Conservation (phyloP, 1,140 invertebrate genomes). For the Scaptomyza graminum region DNA sequence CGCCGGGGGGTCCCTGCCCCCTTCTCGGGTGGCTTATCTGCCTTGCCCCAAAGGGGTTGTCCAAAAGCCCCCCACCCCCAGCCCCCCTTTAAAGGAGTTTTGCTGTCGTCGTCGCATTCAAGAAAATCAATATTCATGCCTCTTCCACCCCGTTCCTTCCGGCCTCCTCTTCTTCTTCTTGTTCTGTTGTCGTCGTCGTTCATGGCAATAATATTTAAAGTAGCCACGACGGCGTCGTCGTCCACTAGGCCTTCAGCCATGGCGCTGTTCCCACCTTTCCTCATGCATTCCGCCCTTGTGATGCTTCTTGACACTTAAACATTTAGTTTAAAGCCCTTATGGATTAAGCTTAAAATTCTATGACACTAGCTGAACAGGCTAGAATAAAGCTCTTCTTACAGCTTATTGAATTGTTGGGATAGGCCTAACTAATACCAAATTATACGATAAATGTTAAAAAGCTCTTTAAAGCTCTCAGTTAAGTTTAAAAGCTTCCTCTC, state of each 20-base stretch:
- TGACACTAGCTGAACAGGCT: constrained; percentile 7
- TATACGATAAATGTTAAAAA: too few species aligned
- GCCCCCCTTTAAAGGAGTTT: constrained; percentile 31
- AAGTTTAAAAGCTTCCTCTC: too few species aligned
- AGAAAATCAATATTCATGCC: constrained; percentile 65
- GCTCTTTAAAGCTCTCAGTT: too few species aligned
- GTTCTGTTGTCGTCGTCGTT: constrained; percentile 56
- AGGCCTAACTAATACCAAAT: too few species aligned
- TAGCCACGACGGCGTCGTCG: constrained; percentile 27
- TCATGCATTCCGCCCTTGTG: constrained; percentile 27
- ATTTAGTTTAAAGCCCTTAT: neutral
- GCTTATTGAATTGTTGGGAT: too few species aligned
- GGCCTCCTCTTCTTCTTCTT: too few species aligned
- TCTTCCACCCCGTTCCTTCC: neutral
- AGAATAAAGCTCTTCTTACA: too few species aligned
- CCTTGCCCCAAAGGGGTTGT: constrained; percentile 27
- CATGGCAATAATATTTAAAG: constrained; percentile 77
- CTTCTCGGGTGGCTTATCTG: constrained; percentile 49
- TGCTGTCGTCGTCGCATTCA: constrained; percentile 19
- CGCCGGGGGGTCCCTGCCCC: neutral
- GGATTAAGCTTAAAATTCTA: neutral
- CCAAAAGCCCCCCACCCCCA: neutral
- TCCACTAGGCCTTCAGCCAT: neutral
- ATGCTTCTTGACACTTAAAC: constrained; percentile 21
- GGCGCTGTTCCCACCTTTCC: neutral